phyloP scores from a whole-genome alignment of 2,113 vertebrate species.

The Apteryx owenii region DNA sequence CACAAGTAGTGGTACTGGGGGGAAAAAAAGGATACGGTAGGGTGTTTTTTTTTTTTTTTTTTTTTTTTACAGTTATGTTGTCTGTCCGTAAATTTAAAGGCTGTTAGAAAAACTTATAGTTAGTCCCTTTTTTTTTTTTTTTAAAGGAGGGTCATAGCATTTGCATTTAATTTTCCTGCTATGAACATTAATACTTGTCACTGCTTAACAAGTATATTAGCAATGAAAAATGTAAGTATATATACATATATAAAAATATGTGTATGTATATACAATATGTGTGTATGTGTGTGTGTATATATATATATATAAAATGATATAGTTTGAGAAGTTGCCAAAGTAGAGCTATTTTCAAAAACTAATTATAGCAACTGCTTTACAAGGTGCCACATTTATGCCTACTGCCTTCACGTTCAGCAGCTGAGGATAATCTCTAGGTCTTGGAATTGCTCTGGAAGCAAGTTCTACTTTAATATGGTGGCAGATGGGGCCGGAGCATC shows the following conservation, averaged over 20 bases:
- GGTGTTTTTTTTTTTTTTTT: rapidly evolving
- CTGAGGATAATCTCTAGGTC: neutral
- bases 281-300: no score
- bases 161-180: constrained; percentile 1
- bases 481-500: neutral
- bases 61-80: no score
- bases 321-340: neutral
- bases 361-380: neutral
- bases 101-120: no score
- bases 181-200: neutral
- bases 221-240: neutral
- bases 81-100: no score
- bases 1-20: neutral
- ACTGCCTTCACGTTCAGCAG: neutral
- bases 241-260: no score
- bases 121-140: no score
- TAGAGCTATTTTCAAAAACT: neutral
- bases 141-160: neutral
- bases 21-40: neutral
- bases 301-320: neutral
- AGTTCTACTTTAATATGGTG: neutral
- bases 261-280: no score
- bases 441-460: neutral
- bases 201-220: constrained; percentile 6
- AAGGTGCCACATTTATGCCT: neutral